Conservation (phyloP, 2,888 invertebrate species). For the Acrocera orbiculus region DNA sequence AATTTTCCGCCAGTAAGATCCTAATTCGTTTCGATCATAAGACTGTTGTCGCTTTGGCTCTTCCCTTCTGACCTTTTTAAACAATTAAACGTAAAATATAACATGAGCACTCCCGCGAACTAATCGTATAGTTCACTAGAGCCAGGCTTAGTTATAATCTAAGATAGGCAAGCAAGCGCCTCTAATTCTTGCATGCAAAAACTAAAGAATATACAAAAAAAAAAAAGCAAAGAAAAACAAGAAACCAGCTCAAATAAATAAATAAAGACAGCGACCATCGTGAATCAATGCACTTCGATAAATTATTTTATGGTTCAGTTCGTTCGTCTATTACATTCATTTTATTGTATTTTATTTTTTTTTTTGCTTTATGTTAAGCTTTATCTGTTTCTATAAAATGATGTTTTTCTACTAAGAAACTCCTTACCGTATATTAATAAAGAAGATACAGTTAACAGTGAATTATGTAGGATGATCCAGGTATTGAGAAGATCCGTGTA, state of each 20-base stretch:
- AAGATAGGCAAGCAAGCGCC: too few species aligned
- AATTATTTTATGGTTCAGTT: constrained; percentile 11
- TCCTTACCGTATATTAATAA: neutral
- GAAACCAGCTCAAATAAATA: too few species aligned
- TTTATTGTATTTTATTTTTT: too few species aligned
- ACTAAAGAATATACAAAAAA: constrained; percentile 1
- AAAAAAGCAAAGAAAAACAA: too few species aligned
- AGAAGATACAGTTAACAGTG: neutral
- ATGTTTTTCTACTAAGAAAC: neutral
- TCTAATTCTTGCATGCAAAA: too few species aligned
- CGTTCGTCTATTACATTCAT: too few species aligned
- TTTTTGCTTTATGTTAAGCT: too few species aligned
- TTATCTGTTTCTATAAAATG: too few species aligned
- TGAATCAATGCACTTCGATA: too few species aligned
- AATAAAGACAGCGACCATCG: too few species aligned
- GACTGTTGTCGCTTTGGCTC: neutral
- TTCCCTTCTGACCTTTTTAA: constrained; percentile 7
- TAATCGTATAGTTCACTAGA: constrained; percentile 5
- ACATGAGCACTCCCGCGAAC: constrained; percentile 7
- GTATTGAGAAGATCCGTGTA: too few species aligned
- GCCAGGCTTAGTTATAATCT: constrained; percentile 1
- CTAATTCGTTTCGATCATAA: neutral
- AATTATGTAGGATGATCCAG: too few species aligned
- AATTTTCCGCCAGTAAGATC: constrained; percentile 5
- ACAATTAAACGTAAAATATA: constrained; percentile 9